Percentiles rank a stretch among this genome's conserved stretches.
phyloP scores from a whole-genome alignment of 2,113 vertebrate genomes.

The Boulengeromyrus knoepffleri region DNA sequence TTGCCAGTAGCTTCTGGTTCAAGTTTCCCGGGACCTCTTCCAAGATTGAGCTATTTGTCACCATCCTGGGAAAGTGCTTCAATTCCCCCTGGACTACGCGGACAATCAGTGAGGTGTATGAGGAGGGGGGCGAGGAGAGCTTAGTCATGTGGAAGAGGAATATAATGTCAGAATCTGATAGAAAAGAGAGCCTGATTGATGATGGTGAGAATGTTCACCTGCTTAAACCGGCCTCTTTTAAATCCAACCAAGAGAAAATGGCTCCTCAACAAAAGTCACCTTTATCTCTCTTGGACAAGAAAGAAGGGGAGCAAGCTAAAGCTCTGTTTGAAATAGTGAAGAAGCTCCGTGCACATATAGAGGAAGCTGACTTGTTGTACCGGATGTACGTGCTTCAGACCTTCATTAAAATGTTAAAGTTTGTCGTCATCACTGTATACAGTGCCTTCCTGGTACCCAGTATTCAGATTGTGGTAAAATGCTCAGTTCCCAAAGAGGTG shows the following conservation, averaged over 20 bases:
- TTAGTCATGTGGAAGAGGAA: conserved; percentile 46
- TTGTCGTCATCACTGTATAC: conserved; percentile 70
- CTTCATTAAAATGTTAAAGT: conserved; percentile 72
- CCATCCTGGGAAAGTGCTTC: conserved; percentile 78
- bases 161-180: conserved; percentile 37
- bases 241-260: conserved; percentile 61
- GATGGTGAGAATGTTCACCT: conserved; percentile 47
- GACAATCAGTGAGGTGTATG: conserved; percentile 76
- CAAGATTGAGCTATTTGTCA: conserved; percentile 84
- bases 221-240: conserved; percentile 41
- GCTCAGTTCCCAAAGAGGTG: conserved; percentile 67
- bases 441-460: conserved; percentile 62
- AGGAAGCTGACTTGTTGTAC: conserved; percentile 74
- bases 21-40: conserved; percentile 84
- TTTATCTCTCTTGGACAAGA: conserved; percentile 70
- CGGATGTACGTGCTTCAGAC: conserved; percentile 81
- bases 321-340: conserved; percentile 86
- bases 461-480: conserved; percentile 73
- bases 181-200: conserved; percentile 33
- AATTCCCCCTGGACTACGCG: conserved; percentile 82
- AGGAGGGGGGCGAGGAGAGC: conserved; percentile 57
- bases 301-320: conserved; percentile 83
- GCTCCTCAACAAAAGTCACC: conserved; percentile 52
- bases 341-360: conserved; percentile 78
- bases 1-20: conserved; percentile 86